Conservation (phyloP, 2,888 invertebrate genomes). For the Achlya flavicornis region DNA sequence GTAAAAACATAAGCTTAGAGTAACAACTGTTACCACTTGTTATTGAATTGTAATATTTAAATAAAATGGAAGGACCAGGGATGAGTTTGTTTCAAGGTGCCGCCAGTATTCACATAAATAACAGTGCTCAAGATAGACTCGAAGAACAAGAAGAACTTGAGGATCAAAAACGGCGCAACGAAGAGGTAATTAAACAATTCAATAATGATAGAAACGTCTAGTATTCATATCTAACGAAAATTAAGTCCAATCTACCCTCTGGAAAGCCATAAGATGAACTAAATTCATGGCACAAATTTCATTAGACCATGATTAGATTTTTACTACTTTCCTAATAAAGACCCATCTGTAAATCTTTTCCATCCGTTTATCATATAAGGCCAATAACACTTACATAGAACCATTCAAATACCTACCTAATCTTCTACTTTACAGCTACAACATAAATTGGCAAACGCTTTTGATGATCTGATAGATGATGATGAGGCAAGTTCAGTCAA, state of each 20-base stretch:
- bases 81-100: slow-evolving; percentile 88
- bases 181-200: slow-evolving; percentile 79
- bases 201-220: neutral
- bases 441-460: slow-evolving; percentile 86
- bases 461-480: slow-evolving; percentile 87
- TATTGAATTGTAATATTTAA: neutral
- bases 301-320: no score
- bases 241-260: no score
- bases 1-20: neutral
- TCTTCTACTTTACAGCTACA: slow-evolving; percentile 79
- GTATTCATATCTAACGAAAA: no score
- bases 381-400: no score
- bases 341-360: no score
- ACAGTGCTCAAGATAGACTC: slow-evolving; percentile 84
- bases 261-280: neutral
- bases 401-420: no score
- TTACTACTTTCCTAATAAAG: no score
- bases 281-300: neutral
- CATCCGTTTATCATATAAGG: no score
- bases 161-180: slow-evolving; percentile 86
- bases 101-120: slow-evolving; percentile 86
- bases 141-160: slow-evolving; percentile 88
- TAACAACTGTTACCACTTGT: neutral
- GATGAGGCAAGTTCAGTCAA: slow-evolving; percentile 86
- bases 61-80: slow-evolving; percentile 84